Conservation (phyloP, 2,113 vertebrate species). For the Nothoprocta perdicaria region DNA sequence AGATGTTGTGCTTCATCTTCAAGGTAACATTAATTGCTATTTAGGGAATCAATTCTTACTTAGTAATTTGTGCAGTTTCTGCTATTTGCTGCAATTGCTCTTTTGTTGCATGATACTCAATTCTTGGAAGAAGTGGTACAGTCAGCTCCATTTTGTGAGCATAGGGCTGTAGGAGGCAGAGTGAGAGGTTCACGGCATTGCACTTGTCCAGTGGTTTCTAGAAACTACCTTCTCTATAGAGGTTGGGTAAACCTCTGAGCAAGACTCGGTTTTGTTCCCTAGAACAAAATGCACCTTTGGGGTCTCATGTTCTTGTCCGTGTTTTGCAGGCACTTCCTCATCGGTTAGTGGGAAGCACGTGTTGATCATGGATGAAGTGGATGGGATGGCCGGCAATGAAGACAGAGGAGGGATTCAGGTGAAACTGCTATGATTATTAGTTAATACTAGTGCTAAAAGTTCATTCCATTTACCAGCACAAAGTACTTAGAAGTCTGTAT, state of each 20-base stretch:
- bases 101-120: background rate
- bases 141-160: background rate
- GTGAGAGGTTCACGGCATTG: background rate
- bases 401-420: constrained; percentile 98
- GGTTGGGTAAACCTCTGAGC: background rate
- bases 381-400: constrained; percentile 97
- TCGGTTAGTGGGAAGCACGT: constrained; percentile 87
- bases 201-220: background rate
- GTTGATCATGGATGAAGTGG: constrained; percentile 97
- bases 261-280: background rate
- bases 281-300: background rate
- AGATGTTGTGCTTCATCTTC: background rate
- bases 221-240: background rate
- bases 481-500: background rate
- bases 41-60: background rate
- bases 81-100: background rate
- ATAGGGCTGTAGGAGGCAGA: background rate
- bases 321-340: constrained; percentile 81
- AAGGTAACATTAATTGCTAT: background rate
- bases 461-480: background rate
- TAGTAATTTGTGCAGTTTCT: no score
- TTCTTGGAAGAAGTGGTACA: background rate
- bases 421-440: constrained; percentile 35
- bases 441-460: background rate
- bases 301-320: constrained; percentile 45